Conservation (phyloP, 1,140 invertebrate species). For the Littorina saxatilis region DNA sequence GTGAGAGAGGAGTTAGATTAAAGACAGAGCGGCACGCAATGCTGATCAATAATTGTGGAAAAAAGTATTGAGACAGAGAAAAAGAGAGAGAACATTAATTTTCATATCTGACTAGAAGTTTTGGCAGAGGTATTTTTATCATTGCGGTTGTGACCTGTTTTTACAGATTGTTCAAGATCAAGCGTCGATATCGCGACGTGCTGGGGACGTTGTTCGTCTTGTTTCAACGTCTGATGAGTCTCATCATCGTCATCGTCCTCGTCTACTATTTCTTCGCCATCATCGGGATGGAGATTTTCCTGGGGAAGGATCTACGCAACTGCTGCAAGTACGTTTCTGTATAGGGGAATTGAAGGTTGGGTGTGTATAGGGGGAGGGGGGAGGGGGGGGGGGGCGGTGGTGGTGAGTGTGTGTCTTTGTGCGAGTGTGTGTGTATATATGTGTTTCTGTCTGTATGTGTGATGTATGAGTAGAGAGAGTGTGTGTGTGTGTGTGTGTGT, state of each 20-base stretch:
- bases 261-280: slow-evolving; percentile 95
- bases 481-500: neutral
- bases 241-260: slow-evolving; percentile 88
- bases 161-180: slow-evolving; percentile 81
- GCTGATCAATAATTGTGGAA: too few relatives aligned
- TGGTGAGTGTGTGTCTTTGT: neutral
- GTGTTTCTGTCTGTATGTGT: neutral
- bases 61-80: too few relatives aligned
- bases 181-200: slow-evolving; percentile 91
- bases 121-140: too few relatives aligned
- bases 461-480: neutral
- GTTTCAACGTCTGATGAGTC: slow-evolving; percentile 83
- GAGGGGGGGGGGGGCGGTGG: neutral
- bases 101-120: too few relatives aligned
- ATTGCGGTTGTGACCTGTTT: neutral
- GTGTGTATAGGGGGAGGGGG: neutral
- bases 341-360: neutral
- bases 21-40: too few relatives aligned
- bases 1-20: too few relatives aligned
- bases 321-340: slow-evolving; percentile 86
- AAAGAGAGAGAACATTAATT: too few relatives aligned
- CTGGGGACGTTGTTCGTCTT: slow-evolving; percentile 91
- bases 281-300: slow-evolving; percentile 93
- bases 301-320: slow-evolving; percentile 85
- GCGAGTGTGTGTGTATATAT: too few relatives aligned